Evolutionary conservation across 1,140 invertebrate species (phyloP).

Genomic region (Heliconius nattereri): DNA sequence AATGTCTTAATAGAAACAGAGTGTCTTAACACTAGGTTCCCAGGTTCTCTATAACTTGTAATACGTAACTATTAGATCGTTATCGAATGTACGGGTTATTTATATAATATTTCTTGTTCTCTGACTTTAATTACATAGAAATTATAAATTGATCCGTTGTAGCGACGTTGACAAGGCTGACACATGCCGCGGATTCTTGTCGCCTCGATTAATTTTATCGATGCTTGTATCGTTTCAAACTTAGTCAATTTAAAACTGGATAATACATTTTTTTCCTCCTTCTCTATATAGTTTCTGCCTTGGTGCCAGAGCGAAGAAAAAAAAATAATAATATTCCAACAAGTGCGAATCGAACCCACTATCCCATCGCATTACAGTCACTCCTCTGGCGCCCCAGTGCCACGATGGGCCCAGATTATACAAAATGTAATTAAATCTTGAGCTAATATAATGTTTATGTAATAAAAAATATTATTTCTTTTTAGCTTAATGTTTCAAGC

Average conservation of each 20-base stretch:
- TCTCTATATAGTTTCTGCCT: too few species aligned
- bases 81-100: background rate
- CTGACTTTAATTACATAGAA: background rate
- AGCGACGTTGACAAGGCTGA: slow-evolving; percentile 23
- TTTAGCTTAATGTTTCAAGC: background rate
- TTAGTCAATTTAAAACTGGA: background rate
- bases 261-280: background rate
- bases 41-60: too few species aligned
- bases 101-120: background rate
- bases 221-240: slow-evolving; percentile 7
- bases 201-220: slow-evolving; percentile 28
- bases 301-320: too few species aligned
- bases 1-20: too few species aligned
- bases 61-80: too few species aligned
- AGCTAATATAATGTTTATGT: background rate
- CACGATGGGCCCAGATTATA: too few species aligned
- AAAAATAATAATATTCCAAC: too few species aligned
- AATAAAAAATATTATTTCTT: background rate
- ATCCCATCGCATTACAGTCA: too few species aligned
- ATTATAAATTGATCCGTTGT: slow-evolving; percentile 37
- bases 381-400: too few species aligned
- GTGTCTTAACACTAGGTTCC: too few species aligned
- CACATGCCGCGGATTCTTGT: slow-evolving; percentile 33
- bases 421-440: background rate
- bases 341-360: too few species aligned